Conservation (phyloP, 64 coral and sea anemone genomes). For the Actinia tenebrosa region DNA sequence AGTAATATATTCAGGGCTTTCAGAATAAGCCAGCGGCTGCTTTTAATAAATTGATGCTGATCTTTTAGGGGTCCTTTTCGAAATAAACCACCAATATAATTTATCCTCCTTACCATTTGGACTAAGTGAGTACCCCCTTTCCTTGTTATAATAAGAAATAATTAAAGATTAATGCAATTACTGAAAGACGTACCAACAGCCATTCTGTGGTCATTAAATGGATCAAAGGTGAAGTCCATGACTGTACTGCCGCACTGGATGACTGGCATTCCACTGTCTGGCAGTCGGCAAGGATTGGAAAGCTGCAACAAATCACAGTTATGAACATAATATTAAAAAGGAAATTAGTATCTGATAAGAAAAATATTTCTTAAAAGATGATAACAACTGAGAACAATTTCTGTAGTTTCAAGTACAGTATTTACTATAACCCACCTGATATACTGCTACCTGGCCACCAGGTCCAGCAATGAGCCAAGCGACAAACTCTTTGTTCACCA, state of each 20-base stretch:
- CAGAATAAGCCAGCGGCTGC: too few species aligned
- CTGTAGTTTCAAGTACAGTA: too few species aligned
- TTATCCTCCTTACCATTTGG: too few species aligned
- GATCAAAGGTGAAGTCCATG: conserved; percentile 88
- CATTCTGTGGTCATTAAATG: conserved; percentile 66
- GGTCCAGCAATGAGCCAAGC: conserved; percentile 72
- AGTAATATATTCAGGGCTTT: too few species aligned
- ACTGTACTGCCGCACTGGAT: conserved; percentile 76
- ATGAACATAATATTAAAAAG: background rate
- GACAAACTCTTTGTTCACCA: conserved; percentile 75
- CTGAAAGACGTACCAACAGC: conserved; percentile 53
- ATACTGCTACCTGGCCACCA: conserved; percentile 83
- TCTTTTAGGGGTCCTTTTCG: too few species aligned
- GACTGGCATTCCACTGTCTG: conserved; percentile 80
- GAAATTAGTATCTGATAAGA: background rate
- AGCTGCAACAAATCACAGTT: conserved; percentile 34
- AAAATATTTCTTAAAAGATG: too few species aligned
- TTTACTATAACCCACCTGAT: conserved; percentile 44
- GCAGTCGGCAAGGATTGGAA: conserved; percentile 65
- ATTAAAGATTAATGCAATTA: background rate
- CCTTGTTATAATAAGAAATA: too few species aligned
- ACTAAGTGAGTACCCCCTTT: too few species aligned
- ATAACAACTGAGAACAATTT: background rate
- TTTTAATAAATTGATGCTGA: too few species aligned
- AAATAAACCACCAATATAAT: too few species aligned